These are phyloP conservation scores for Heliconius cydno DNA, from an alignment of 2,888 invertebrate genomes.

Conservation along the genomic window DNA sequence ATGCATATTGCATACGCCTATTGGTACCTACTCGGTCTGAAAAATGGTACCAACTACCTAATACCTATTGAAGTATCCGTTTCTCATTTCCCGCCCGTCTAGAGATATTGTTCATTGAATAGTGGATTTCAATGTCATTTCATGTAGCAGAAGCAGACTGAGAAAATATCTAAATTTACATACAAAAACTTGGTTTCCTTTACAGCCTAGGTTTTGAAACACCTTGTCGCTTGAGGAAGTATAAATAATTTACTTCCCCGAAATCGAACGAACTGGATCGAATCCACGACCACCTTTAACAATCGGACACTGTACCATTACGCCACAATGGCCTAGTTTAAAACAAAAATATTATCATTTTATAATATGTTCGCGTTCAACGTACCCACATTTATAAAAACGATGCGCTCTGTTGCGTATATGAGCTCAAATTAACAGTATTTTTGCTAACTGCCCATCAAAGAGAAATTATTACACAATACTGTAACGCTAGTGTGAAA, in stretches of 20 bases:
- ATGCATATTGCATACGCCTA: too few relatives aligned
- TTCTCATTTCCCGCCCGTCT: too few relatives aligned
- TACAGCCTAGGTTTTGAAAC: neutral
- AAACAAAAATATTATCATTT: neutral
- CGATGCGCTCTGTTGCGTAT: slow-evolving; percentile 34
- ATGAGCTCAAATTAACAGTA: slow-evolving; percentile 31
- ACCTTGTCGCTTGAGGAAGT: neutral
- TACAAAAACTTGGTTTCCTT: neutral
- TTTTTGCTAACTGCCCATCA: neutral
- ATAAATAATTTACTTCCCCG: neutral
- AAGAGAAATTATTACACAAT: slow-evolving; percentile 7
- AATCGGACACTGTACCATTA: too few relatives aligned
- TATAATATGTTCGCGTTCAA: neutral
- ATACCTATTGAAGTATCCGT: too few relatives aligned
- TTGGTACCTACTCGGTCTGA: too few relatives aligned
- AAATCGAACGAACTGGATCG: too few relatives aligned
- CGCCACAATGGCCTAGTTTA: neutral
- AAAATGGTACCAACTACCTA: too few relatives aligned
- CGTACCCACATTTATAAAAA: slow-evolving; percentile 21
- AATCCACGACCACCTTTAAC: too few relatives aligned
- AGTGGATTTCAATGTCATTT: neutral
- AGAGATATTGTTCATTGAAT: too few relatives aligned
- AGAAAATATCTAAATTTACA: neutral
- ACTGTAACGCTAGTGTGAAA: neutral
- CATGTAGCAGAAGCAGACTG: neutral